phyloP scores from a whole-genome alignment of 2,888 invertebrate species.

The Phorcus lineatus region DNA sequence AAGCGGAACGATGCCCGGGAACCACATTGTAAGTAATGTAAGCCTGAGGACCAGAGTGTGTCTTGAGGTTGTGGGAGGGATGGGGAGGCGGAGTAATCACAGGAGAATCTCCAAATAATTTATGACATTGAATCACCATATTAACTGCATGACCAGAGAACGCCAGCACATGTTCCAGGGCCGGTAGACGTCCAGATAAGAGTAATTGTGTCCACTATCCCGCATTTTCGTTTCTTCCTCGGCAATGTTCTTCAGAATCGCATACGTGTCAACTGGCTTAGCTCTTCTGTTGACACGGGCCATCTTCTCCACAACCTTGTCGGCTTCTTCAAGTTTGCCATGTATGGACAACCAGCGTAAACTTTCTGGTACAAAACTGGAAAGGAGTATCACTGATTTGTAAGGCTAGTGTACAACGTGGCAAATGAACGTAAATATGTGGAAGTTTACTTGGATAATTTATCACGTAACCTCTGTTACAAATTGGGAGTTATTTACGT shows the following conservation, averaged over 20 bases:
- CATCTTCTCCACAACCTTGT: conserved; percentile 34
- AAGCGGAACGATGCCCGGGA: no score
- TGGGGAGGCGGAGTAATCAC: no score
- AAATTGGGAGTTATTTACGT: no score
- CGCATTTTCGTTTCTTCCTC: not conserved
- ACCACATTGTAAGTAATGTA: no score
- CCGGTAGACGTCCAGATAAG: not conserved
- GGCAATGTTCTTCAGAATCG: conserved; percentile 19
- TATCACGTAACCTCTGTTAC: no score
- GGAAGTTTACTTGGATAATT: no score
- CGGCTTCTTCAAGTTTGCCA: conserved; percentile 35
- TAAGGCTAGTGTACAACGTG: no score
- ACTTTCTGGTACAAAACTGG: conserved; percentile 56
- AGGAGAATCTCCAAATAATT: no score
- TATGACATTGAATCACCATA: conserved; percentile 13
- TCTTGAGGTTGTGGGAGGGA: no score
- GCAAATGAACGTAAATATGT: no score
- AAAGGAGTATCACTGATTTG: not conserved
- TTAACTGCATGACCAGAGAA: not conserved
- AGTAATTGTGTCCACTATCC: not conserved
- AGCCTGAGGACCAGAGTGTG: no score
- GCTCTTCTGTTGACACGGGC: conserved; percentile 40
- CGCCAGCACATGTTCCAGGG: not conserved
- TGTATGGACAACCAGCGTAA: conserved; percentile 49
- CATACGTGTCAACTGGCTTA: conserved; percentile 39